Evolutionary conservation across 2,888 invertebrate genomes (phyloP).

Genomic region (Caenorhabditis drosophilae): DNA sequence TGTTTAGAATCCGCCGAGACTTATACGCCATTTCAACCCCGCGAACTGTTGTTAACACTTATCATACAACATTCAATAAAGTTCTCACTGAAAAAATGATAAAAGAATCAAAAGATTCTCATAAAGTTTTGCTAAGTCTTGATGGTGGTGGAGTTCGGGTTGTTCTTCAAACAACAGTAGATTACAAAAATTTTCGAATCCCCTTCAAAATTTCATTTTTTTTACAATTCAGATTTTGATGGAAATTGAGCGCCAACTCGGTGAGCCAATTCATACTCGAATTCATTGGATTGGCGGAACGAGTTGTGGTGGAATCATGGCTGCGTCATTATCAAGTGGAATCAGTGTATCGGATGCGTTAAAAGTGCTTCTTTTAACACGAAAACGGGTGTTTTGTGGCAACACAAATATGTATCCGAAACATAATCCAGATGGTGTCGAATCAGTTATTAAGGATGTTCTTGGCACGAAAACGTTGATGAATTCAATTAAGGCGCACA

Average conservation of each 20-base stretch:
- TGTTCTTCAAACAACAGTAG: constrained; percentile 18
- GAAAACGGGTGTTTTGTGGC: constrained; percentile 35
- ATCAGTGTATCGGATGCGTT: constrained; percentile 16
- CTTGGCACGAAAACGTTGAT: constrained; percentile 35
- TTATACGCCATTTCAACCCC: constrained; percentile 17
- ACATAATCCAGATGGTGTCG: constrained; percentile 36
- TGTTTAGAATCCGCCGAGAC: constrained; percentile 33
- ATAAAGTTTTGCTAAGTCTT: constrained; percentile 39
- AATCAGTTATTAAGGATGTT: constrained; percentile 28
- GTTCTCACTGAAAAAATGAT: constrained; percentile 23
- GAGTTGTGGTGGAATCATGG: constrained; percentile 44
- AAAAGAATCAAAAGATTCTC: constrained; percentile 17
- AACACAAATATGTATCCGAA: constrained; percentile 38
- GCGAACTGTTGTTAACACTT: constrained; percentile 5
- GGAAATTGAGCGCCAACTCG: constrained; percentile 31
- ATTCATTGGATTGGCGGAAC: constrained; percentile 50
- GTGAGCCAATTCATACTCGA: constrained; percentile 27
- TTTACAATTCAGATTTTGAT: constrained; percentile 23
- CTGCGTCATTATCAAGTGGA: constrained; percentile 31
- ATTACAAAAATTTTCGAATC: too few relatives aligned
- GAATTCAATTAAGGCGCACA: constrained; percentile 16
- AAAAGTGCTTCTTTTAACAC: constrained; percentile 28
- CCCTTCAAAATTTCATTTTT: too few relatives aligned
- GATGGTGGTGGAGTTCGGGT: constrained; percentile 45
- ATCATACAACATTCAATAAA: constrained; percentile 26